Conservation (phyloP, 2,888 invertebrate species). For the Cenopis cana region DNA sequence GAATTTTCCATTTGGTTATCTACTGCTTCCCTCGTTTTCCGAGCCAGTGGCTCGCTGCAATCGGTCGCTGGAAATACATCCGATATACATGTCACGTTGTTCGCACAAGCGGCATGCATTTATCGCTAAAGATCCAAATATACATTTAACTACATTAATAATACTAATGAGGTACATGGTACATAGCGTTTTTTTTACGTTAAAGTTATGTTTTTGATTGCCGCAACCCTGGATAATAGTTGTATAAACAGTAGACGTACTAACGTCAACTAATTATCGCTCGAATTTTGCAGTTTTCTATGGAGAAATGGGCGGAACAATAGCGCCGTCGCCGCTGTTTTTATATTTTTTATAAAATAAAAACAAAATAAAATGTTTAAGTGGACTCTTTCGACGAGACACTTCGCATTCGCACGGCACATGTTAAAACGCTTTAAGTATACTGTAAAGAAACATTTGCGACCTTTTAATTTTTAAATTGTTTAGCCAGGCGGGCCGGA, state of each 20-base stretch:
- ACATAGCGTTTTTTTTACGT: too few relatives aligned
- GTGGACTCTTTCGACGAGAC: conserved; percentile 20
- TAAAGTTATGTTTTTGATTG: too few relatives aligned
- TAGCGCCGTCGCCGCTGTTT: too few relatives aligned
- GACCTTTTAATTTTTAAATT: conserved; percentile 33
- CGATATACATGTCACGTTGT: conserved; percentile 40
- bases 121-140: conserved; percentile 2
- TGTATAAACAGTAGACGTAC: too few relatives aligned
- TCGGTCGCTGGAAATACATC: conserved; percentile 52
- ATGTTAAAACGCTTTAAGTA: conserved; percentile 26
- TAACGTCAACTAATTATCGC: too few relatives aligned
- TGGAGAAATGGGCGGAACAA: neutral
- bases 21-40: conserved; percentile 64
- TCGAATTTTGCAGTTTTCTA: too few relatives aligned
- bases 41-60: conserved; percentile 58
- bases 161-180: too few relatives aligned
- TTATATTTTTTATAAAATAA: conserved; percentile 18
- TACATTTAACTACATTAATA: neutral
- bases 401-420: conserved; percentile 24
- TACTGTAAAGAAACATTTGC: conserved; percentile 28
- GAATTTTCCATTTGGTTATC: conserved; percentile 65
- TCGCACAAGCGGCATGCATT: conserved; percentile 11
- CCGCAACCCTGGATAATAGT: too few relatives aligned
- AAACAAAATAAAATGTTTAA: conserved; percentile 14
- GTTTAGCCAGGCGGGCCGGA: conserved; percentile 25